Conservation (phyloP, 2,888 invertebrate genomes). For the Tipula lateralis region DNA sequence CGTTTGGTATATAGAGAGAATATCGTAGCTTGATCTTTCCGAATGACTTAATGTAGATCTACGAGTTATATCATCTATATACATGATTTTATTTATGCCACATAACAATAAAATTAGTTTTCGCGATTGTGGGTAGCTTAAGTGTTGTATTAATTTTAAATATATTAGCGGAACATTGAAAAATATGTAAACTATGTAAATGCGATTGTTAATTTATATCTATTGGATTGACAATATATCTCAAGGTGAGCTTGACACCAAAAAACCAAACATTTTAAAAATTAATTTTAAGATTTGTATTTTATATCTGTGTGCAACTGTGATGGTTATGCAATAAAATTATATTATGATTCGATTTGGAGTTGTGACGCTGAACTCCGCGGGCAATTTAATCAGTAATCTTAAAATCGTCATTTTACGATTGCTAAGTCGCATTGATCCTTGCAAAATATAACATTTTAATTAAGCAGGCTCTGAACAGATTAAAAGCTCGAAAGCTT, state of each 20-base stretch:
- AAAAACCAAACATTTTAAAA: background rate
- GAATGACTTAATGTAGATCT: background rate
- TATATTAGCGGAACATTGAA: background rate
- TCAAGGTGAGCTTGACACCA: background rate
- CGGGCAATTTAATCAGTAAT: too few relatives aligned
- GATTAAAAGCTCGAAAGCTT: too few relatives aligned
- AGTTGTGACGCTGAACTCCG: too few relatives aligned
- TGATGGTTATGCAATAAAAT: background rate
- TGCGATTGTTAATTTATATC: background rate
- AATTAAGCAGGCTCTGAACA: too few relatives aligned
- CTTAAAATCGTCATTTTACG: too few relatives aligned
- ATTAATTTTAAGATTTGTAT: background rate
- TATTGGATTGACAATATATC: background rate
- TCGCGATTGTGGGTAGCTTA: background rate
- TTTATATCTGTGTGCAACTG: background rate
- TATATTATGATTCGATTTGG: too few relatives aligned
- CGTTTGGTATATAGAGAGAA: background rate
- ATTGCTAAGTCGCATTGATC: too few relatives aligned
- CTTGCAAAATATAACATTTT: too few relatives aligned
- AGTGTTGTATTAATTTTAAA: background rate
- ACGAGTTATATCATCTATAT: background rate
- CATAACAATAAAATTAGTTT: background rate
- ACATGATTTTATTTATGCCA: background rate
- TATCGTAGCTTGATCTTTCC: background rate
- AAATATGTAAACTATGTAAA: background rate